A percentile compares a stretch with the other conserved stretches of the same genome.
phyloP scores from a whole-genome alignment of 2,888 invertebrate species.

The Xestia xanthographa region DNA sequence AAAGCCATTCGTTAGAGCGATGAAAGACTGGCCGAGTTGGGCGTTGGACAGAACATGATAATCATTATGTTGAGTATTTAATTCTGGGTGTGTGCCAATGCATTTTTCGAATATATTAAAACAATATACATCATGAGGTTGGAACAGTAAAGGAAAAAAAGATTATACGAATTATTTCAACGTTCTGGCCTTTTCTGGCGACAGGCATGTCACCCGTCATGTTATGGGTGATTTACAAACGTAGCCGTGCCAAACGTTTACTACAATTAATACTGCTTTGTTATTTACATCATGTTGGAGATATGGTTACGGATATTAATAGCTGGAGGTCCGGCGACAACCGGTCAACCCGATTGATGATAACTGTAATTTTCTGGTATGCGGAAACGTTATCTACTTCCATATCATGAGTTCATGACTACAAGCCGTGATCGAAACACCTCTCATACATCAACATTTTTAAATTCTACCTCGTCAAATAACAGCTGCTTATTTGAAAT shows the following conservation, averaged over 20 bases:
- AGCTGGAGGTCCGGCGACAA: background rate
- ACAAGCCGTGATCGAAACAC: background rate
- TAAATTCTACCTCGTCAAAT: background rate
- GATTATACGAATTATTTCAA: constrained; percentile 16
- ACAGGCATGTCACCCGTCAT: constrained; percentile 24
- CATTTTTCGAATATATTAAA: constrained; percentile 16
- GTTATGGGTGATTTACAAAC: constrained; percentile 27
- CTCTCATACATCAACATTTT: constrained; percentile 2
- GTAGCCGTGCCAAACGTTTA: constrained; percentile 39
- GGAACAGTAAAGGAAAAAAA: constrained; percentile 28
- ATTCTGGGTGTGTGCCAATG: constrained; percentile 43
- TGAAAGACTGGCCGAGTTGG: constrained; percentile 34
- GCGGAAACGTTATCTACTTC: background rate
- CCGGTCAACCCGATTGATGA: background rate
- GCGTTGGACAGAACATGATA: constrained; percentile 32
- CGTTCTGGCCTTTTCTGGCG: constrained; percentile 21
- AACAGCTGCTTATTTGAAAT: background rate
- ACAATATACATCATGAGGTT: constrained; percentile 29
- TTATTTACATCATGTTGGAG: background rate
- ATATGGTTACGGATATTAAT: background rate
- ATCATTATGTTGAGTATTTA: constrained; percentile 27
- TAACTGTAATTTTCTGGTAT: constrained; percentile 5
- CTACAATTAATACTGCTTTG: constrained; percentile 15
- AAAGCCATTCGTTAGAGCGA: constrained; percentile 11
- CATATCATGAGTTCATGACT: background rate